These are phyloP conservation scores for Ammodytes dubius DNA, from an alignment of 2,113 vertebrate species.

Conservation along the genomic window DNA sequence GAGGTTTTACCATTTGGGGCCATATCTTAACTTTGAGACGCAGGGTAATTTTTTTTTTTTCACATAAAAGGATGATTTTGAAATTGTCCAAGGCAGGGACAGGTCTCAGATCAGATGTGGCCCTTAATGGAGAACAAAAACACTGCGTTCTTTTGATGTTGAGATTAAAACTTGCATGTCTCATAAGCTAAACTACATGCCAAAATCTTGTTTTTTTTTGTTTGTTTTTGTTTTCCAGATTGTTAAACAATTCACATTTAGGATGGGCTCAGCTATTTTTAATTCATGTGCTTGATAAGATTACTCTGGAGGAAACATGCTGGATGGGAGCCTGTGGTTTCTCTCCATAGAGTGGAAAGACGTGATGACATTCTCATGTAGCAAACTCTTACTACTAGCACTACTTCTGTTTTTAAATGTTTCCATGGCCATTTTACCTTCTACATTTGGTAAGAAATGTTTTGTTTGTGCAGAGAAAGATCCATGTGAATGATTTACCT, in stretches of 20 bases:
- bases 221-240: conserved; percentile 6
- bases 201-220: conserved; percentile 23
- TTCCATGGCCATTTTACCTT: conserved; percentile 26
- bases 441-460: conserved; percentile 25
- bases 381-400: conserved; percentile 1
- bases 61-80: conserved; percentile 27
- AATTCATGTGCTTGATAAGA: conserved; percentile 34
- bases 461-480: conserved; percentile 27
- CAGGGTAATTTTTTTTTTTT: conserved; percentile 58
- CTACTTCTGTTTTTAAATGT: background rate
- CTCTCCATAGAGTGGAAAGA: conserved; percentile 16
- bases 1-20: conserved; percentile 21
- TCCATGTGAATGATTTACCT: conserved; percentile 59
- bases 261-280: conserved; percentile 44
- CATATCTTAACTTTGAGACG: conserved; percentile 47
- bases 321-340: conserved; percentile 15
- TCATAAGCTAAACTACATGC: conserved; percentile 49
- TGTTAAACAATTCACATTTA: conserved; percentile 53
- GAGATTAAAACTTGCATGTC: conserved; percentile 46
- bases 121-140: conserved; percentile 3
- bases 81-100: conserved; percentile 46
- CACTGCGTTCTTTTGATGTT: conserved; percentile 6
- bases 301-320: conserved; percentile 15
- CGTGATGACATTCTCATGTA: conserved; percentile 16
- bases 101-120: conserved; percentile 33